Evolutionary conservation across 2,888 invertebrate species (phyloP).

Genomic region (Diarsia rubi): DNA sequence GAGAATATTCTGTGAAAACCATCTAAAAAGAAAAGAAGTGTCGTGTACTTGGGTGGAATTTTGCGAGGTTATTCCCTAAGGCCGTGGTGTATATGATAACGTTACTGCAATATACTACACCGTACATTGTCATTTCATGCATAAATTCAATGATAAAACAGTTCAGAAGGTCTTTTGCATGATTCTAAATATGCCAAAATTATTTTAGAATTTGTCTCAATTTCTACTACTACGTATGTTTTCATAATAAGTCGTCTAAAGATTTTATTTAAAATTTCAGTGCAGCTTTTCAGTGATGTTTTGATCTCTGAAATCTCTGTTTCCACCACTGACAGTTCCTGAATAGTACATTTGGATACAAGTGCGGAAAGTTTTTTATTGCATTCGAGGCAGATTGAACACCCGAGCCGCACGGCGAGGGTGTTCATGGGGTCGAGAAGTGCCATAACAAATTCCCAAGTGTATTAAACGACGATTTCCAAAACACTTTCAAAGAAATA

Average conservation of each 20-base stretch:
- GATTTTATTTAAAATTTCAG: not conserved
- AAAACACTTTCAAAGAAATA: too few species aligned
- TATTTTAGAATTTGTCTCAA: not conserved
- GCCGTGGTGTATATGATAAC: conserved; percentile 46
- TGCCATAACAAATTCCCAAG: too few species aligned
- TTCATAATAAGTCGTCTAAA: not conserved
- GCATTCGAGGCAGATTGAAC: too few species aligned
- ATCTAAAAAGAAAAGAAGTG: conserved; percentile 10
- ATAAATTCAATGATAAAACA: conserved; percentile 36
- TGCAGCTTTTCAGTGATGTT: not conserved
- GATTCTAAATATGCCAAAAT: not conserved
- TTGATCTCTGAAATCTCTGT: not conserved
- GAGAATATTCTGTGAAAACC: conserved; percentile 4
- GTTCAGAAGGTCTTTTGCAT: conserved; percentile 12
- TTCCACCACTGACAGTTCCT: not conserved
- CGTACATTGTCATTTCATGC: conserved; percentile 31
- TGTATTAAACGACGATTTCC: too few species aligned
- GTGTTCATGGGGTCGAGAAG: too few species aligned
- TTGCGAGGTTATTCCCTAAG: conserved; percentile 33
- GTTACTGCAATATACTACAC: conserved; percentile 29
- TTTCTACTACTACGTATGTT: not conserved
- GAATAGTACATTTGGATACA: too few species aligned
- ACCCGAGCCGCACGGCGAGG: too few species aligned
- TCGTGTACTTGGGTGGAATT: conserved; percentile 25
- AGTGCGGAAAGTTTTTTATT: too few species aligned